Percentiles rank a stretch among this genome's conserved stretches.
Conservation (phyloP, 2,888 invertebrate genomes). For the Serrognathus titanus region DNA sequence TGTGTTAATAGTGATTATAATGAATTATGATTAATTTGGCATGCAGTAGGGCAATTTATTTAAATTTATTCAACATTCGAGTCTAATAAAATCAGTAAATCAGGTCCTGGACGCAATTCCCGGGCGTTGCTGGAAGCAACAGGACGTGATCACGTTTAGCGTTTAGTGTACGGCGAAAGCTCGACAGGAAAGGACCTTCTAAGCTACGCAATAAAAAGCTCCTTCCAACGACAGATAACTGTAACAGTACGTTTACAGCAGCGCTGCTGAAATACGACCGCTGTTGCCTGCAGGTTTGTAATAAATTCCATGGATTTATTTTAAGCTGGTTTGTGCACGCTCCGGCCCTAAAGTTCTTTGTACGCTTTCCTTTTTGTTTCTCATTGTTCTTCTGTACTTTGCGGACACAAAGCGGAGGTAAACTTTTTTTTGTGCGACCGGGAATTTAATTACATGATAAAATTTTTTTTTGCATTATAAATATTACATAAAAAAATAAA, state of each 20-base stretch:
- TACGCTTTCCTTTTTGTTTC: neutral
- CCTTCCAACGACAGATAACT: constrained; percentile 13
- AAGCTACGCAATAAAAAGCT: constrained; percentile 19
- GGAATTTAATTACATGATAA: neutral
- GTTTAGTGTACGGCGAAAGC: constrained; percentile 36
- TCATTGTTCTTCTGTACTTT: too few species aligned
- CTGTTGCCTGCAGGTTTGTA: constrained; percentile 18
- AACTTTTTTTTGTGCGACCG: neutral
- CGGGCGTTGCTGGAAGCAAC: constrained; percentile 43
- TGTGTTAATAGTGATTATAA: too few species aligned
- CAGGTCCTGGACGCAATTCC: constrained; percentile 31
- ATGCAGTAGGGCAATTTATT: too few species aligned
- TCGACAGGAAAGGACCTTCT: constrained; percentile 25
- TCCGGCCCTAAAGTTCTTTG: too few species aligned
- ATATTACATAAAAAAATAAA: too few species aligned
- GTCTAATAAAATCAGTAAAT: constrained; percentile 10
- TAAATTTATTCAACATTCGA: too few species aligned
- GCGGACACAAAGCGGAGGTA: neutral
- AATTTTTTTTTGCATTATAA: too few species aligned
- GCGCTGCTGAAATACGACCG: constrained; percentile 15
- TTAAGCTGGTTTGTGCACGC: too few species aligned
- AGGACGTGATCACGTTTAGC: constrained; percentile 30
- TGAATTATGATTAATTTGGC: too few species aligned
- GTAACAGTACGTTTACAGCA: constrained; percentile 18
- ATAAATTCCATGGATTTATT: constrained; percentile 17